phyloP scores from a whole-genome alignment of 2,888 invertebrate genomes.

The Cantharis lateralis region DNA sequence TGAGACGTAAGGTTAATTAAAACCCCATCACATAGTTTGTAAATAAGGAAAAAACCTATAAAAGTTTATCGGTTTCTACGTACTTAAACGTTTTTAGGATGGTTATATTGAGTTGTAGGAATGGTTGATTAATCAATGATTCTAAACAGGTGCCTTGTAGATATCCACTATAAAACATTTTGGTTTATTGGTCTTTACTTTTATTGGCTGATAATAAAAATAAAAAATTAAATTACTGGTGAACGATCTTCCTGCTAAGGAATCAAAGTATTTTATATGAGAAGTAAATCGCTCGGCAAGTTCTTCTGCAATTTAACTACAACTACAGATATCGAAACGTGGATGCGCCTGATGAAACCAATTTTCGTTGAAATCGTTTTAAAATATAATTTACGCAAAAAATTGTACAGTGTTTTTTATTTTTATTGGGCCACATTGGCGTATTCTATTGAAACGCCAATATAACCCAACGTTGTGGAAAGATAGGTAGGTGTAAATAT shows the following conservation, averaged over 20 bases:
- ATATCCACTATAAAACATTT: constrained; percentile 19
- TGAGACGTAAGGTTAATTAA: background rate
- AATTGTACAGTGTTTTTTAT: constrained; percentile 34
- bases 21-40: background rate
- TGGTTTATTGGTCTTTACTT: constrained; percentile 11
- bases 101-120: constrained; percentile 4
- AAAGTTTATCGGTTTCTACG: constrained; percentile 1
- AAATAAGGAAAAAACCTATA: background rate
- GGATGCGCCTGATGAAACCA: background rate
- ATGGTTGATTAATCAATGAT: constrained; percentile 19
- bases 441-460: background rate
- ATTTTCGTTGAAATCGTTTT: background rate
- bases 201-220: background rate
- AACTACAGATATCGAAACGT: background rate
- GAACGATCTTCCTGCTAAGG: background rate
- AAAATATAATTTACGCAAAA: background rate
- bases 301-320: background rate
- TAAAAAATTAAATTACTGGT: background rate
- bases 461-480: constrained; percentile 13
- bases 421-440: constrained; percentile 37
- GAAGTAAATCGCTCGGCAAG: background rate
- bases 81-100: constrained; percentile 1
- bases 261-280: background rate
- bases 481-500: constrained; percentile 16
- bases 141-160: constrained; percentile 21